Evolutionary conservation across 2,113 vertebrate genomes (phyloP), one percentile per base, ranked within the genome.

Genomic region (Urocitellus parryii): DNA sequence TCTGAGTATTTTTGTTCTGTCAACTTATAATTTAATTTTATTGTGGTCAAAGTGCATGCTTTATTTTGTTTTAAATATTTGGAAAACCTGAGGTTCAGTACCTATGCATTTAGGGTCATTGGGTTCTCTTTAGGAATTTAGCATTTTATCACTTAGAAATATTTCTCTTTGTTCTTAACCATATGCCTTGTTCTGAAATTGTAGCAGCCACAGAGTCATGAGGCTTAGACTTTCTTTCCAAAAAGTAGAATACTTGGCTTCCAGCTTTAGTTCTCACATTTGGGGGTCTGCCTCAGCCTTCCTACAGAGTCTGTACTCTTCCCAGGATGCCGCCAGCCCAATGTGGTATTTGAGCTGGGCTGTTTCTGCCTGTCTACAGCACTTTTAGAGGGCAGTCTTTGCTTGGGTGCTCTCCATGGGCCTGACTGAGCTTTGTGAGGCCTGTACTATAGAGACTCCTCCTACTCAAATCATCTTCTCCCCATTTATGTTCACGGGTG

Each of bases 21-120:
- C 51, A n/a, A 58, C 67, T 79, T 88, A 22, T 91, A 24, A 65
- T 37, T 68, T 34, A 94, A 74, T 91, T 91, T 4, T 42, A 16
- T 32, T 74, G 32, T 79, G 37, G 16, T 89, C 87, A 89, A 45
- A 84, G 42, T 82, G 53, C 24, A 63, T 51, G 29, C 56, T 56
- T 56, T 91, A 45, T 79, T 95, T 92, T 39, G 79, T 25, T 67
- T 89, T 20, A 96, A 32, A 29, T 73, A 80, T 68, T 85, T 89
- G 89, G 67, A 80, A 92, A 67, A 2, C 11, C 84, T 58, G 11
- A n/a, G 29, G 18, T 39, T 88, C 48, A 65, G 11, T 65, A 7
- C 7, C 42, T n/a, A 56, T 29, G 68, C 70, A 53, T 77, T 45
- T 82, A 65, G 22, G 2, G 4, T 51, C n/a, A 42, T 85, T 92